These are phyloP conservation scores for Antennarius striatus DNA, from an alignment of 2,113 vertebrate species.

Conservation along the genomic window DNA sequence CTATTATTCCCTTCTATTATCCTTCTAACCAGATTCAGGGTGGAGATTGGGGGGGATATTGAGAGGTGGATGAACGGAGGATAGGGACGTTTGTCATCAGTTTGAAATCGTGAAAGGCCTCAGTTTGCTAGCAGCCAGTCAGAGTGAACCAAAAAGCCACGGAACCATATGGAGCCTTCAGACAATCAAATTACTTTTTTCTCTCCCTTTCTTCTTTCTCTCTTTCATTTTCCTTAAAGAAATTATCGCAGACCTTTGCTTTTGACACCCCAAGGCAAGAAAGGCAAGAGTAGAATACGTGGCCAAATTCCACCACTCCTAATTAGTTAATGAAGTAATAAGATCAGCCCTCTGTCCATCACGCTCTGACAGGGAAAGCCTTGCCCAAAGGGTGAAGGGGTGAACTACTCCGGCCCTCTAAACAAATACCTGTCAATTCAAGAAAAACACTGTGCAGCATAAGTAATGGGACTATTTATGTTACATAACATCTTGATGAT, in stretches of 20 bases:
- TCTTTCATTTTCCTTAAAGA: conserved; percentile 57
- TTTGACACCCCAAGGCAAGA: conserved; percentile 33
- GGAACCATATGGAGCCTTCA: conserved; percentile 74
- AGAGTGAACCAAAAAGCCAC: conserved; percentile 63
- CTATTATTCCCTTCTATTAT: conserved; percentile 78
- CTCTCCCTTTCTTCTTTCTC: conserved; percentile 33
- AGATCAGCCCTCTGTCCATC: conserved; percentile 67
- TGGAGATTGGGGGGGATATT: conserved; percentile 41
- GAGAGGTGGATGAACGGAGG: conserved; percentile 65
- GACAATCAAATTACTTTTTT: conserved; percentile 77
- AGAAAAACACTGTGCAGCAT: conserved; percentile 1
- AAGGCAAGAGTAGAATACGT: conserved; percentile 41
- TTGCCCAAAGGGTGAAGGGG: conserved; percentile 28
- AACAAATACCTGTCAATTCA: conserved; percentile 12
- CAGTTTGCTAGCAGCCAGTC: conserved; percentile 54
- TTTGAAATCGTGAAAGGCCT: conserved; percentile 67
- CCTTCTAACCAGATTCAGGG: conserved; percentile 80
- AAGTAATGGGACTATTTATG: not conserved
- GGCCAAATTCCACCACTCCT: conserved; percentile 66
- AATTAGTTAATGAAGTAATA: conserved; percentile 81
- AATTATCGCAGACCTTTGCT: conserved; percentile 66
- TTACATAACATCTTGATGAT: not conserved
- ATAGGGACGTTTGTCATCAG: conserved; percentile 74
- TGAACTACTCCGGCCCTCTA: not conserved
- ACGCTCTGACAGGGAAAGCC: conserved; percentile 21